Percentiles rank a stretch among this genome's conserved stretches.
Conservation (phyloP, 2,797 vertebrate species). For the Platalea minor region DNA sequence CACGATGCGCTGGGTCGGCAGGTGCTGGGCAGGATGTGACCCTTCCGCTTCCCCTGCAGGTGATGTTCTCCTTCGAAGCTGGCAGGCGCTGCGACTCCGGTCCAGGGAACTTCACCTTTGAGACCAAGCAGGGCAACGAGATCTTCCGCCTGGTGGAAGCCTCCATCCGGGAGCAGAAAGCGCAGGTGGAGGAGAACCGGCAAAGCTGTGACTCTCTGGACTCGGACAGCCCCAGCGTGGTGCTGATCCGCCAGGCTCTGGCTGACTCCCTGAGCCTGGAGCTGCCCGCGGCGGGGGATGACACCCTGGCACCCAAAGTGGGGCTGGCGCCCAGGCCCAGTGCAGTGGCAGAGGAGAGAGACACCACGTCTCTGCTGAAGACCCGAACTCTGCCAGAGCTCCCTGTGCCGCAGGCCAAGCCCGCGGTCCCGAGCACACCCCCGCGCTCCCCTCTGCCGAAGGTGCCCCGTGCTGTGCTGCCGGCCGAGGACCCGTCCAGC, state of each 20-base stretch:
- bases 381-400: conserved; percentile 74
- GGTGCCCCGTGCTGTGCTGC: background rate
- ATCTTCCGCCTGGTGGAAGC: conserved; percentile 91
- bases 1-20: rapidly evolving
- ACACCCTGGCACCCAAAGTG: background rate
- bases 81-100: conserved; percentile 94
- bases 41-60: conserved; percentile 71
- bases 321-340: conserved; percentile 72
- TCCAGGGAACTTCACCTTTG: conserved; percentile 97
- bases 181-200: conserved; percentile 79
- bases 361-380: conserved; percentile 65
- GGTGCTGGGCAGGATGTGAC: background rate
- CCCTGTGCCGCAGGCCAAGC: background rate
- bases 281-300: background rate
- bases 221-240: conserved; percentile 49
- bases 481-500: conserved; percentile 56
- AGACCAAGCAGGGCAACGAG: conserved; percentile 95
- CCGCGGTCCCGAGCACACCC: background rate
- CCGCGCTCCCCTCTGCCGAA: conserved; percentile 71
- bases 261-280: conserved; percentile 10
- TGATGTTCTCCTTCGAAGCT: conserved; percentile 98
- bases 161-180: conserved; percentile 90
- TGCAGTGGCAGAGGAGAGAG: conserved; percentile 46
- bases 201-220: conserved; percentile 76
- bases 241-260: conserved; percentile 41